Evolutionary conservation across 2,888 invertebrate species (phyloP).

Genomic region (Ypsolopha sequella): DNA sequence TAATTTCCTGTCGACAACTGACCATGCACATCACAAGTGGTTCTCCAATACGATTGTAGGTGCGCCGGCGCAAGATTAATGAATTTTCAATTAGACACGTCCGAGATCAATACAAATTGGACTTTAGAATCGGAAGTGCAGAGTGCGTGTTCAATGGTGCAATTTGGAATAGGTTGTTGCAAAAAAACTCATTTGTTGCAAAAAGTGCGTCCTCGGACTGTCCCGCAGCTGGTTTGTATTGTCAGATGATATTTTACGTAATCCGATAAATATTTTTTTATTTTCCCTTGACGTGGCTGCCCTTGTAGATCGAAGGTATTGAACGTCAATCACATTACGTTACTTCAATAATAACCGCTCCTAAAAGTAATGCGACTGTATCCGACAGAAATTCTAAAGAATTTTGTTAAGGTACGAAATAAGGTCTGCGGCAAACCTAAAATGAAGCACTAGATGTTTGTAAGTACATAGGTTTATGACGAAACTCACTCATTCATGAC

Average conservation of each 20-base stretch:
- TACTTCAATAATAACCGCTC: not conserved
- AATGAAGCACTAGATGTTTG: too few relatives aligned
- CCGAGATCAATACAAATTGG: constrained; percentile 60
- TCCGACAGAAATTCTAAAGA: not conserved
- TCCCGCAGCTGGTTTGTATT: constrained; percentile 50
- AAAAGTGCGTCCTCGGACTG: constrained; percentile 37
- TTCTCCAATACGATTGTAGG: constrained; percentile 27
- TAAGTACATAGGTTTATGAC: too few relatives aligned
- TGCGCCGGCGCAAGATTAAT: constrained; percentile 50
- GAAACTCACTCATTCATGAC: too few relatives aligned
- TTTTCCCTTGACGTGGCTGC: constrained; percentile 17
- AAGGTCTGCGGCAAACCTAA: too few relatives aligned
- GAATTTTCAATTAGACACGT: constrained; percentile 64
- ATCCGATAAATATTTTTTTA: constrained; percentile 62
- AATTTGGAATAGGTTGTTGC: constrained; percentile 55
- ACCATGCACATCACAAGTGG: constrained; percentile 57
- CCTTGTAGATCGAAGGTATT: constrained; percentile 11
- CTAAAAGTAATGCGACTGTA: not conserved
- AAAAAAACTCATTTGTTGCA: constrained; percentile 31
- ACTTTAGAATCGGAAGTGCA: constrained; percentile 61
- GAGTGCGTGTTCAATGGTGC: constrained; percentile 47
- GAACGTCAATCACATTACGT: constrained; percentile 3
- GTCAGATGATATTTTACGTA: constrained; percentile 33
- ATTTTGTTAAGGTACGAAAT: too few relatives aligned
- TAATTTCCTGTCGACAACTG: constrained; percentile 69